Conservation (phyloP, 2,888 invertebrate species). For the Encarsia formosa region DNA sequence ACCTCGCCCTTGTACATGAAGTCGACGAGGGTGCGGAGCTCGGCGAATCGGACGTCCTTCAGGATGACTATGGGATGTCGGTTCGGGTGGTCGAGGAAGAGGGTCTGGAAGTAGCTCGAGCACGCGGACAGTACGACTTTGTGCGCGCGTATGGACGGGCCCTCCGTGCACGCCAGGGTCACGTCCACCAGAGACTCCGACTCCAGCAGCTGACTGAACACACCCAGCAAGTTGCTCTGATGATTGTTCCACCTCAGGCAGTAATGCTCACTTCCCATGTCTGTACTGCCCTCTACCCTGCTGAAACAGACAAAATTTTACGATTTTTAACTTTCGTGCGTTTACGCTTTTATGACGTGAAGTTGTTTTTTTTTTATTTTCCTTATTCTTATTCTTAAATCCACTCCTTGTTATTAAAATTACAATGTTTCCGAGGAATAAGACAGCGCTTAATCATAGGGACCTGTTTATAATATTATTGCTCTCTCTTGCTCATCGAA, state of each 20-base stretch:
- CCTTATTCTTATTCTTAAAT: too few species aligned
- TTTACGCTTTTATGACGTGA: background rate
- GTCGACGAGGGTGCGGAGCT: constrained; percentile 86
- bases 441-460: too few species aligned
- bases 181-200: constrained; percentile 95
- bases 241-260: constrained; percentile 99
- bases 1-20: constrained; percentile 97
- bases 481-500: too few species aligned
- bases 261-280: constrained; percentile 98
- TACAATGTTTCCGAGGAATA: too few species aligned
- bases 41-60: constrained; percentile 88
- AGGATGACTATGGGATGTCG: constrained; percentile 91
- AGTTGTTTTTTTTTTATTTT: background rate
- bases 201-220: constrained; percentile 93
- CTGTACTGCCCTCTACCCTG: constrained; percentile 79
- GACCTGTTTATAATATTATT: too few species aligned
- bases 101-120: constrained; percentile 90
- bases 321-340: background rate
- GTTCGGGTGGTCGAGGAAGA: constrained; percentile 89
- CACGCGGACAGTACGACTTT: constrained; percentile 94
- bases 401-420: too few species aligned
- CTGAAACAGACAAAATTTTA: constrained; percentile 31
- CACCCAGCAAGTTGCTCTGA: constrained; percentile 96
- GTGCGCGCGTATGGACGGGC: constrained; percentile 91
- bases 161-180: constrained; percentile 93